These are phyloP conservation scores for Sebastes goodei DNA, from an alignment of 2,797 vertebrate genomes.

Conservation along the genomic window DNA sequence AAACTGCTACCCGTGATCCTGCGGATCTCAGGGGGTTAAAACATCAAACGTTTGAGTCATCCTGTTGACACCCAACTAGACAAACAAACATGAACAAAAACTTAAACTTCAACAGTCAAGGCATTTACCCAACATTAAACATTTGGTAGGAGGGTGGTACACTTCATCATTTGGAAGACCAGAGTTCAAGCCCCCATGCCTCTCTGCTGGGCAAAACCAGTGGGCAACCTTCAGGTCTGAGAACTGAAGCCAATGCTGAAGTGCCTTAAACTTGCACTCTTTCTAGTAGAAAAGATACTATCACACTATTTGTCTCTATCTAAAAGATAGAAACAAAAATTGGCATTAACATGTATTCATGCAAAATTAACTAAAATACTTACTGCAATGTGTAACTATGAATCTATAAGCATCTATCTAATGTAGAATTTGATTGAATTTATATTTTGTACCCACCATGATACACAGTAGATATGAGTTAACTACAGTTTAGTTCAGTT, in stretches of 20 bases:
- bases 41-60: neutral
- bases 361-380: neutral
- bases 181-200: constrained; percentile 7
- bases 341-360: neutral
- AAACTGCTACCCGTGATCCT: too few species aligned
- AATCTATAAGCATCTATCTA: neutral
- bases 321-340: neutral
- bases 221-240: too few species aligned
- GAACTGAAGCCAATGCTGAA: too few species aligned
- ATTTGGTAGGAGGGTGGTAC: neutral
- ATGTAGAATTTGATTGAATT: neutral
- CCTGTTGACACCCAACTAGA: neutral
- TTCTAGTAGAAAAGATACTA: too few species aligned
- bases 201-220: neutral
- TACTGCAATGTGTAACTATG: neutral
- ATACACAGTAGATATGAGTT: neutral
- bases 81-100: neutral
- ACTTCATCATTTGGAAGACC: constrained; percentile 4
- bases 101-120: too few species aligned
- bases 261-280: too few species aligned
- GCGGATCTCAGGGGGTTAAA: neutral
- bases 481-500: neutral
- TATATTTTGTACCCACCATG: neutral
- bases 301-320: too few species aligned
- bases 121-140: neutral